Base-by-base conservation (phyloP, 2,113 vertebrate genomes). In the Calcarius ornatus region DNA sequence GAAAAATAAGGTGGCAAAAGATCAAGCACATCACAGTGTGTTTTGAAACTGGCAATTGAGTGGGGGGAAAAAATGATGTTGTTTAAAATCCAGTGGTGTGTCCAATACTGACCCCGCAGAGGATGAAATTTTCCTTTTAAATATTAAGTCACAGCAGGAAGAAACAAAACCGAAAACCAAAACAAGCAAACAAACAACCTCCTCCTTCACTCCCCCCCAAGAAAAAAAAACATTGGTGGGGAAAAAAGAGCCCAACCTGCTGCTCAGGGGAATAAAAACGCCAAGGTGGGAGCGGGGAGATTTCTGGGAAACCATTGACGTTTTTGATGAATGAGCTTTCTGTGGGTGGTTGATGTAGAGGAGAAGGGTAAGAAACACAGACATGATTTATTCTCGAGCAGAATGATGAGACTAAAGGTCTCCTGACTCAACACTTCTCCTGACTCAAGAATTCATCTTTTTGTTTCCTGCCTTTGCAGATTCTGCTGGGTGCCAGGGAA, bases 341-440 rank as follows among this genome's bases (percentile, higher is more conserved):
- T 24, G 93, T 40, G 92, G 93, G 95, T 59, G 94, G 86, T 70
- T 85, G 54, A 54, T 88, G 81, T 43, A 61, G 69, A 78, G 75
- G 69, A 78, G 78, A 79, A 76, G 63, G 64, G 69, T 63, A 88
- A 81, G 78, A 70, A 80, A 81, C 0, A 0, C 88, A 96, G 94
- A 70, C 88, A 23, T 22, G 83, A 92, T 75, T 88, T 86, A 60
- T 48, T 90, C 82, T 66, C n/a, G 21, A 86, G 77, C 45, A 83
- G 53, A 64, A 43, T 5, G 78, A 65, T 38, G 57, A 87, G 64
- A 89, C 43, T 45, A 75, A 93, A 92, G 88, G 86, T 66, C 91
- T 78, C 88, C 73, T 97, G 91, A 95, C 80, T 96, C 95, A 94
- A 86, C 54, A 37, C 22, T 72, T 86, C 86, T 92, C 89, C 93